Base-by-base conservation (phyloP, 2,797 vertebrate species). In the Gymnoscopelus braueri region DNA sequence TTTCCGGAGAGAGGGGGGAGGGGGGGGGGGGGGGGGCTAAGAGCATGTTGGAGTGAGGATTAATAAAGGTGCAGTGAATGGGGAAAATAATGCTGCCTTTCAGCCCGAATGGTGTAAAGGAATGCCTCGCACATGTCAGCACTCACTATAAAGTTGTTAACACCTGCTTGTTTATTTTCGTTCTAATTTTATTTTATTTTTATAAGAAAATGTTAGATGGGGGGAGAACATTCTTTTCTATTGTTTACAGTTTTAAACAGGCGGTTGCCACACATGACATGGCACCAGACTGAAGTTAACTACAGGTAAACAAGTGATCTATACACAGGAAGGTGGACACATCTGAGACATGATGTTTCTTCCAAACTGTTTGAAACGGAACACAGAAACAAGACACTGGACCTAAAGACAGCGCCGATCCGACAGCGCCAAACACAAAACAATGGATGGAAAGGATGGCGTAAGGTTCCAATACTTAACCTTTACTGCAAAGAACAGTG, bases 101-200 rank as follows among this genome's bases (percentile, higher is more conserved):
- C 26, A 2, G 26, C 26, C 26, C 26, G 26, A 29, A 29, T 29
- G 26, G 26, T 29, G 26, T 1, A 4, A 29, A 29, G 26, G 26
- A 29, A 29, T 29, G 26, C 26, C 26, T 29, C 26, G 1, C 26
- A 29, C 55, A 74, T 72, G 71, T 84, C 88, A 79, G 83, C 84
- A 69, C 92, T 94, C 90, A 92, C 94, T 93, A 95, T 95, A 96
- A 93, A 95, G 93, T 89, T 91, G 94, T 94, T 93, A 84, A 81
- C 82, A 82, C 75, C 75, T 64, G 66, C 80, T 84, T 79, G 26
- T 85, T 52, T 23, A 66, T 64, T 47, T 65, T 87, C 56, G 26
- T 50, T 79, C 79, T 84, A 84, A 69, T 85, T 89, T 89, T 85
- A 69, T 85, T 89, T 89, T 85, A 83, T 88, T 92, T 91, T 89